phyloP scores from a whole-genome alignment of 2,113 vertebrate species.

The Camelus dromedarius region DNA sequence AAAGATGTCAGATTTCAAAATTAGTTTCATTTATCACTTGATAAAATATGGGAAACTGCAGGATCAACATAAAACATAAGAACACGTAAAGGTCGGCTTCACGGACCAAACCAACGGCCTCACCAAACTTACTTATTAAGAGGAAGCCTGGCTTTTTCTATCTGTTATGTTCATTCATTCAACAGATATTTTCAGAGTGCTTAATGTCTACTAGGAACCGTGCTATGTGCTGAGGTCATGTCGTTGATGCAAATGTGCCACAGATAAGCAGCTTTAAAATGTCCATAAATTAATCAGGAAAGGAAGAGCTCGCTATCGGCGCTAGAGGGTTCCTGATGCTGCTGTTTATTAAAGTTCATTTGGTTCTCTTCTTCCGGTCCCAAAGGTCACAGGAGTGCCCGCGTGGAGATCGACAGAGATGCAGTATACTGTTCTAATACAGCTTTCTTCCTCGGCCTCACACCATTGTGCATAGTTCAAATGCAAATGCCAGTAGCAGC shows the following conservation, averaged over 20 bases:
- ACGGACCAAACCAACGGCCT: not conserved
- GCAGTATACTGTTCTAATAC: not conserved
- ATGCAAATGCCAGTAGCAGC: not conserved
- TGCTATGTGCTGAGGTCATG: not conserved
- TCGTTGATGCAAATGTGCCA: not conserved
- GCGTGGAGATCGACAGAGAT: not conserved
- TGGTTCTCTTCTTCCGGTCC: not conserved
- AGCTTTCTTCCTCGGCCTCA: not conserved
- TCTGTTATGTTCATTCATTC: constrained; percentile 21
- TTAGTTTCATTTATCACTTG: not conserved
- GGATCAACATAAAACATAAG: not conserved
- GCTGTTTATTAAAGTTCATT: not conserved
- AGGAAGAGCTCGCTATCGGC: not conserved
- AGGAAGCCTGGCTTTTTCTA: not conserved
- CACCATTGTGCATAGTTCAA: not conserved
- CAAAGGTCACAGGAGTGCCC: not conserved
- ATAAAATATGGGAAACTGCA: not conserved
- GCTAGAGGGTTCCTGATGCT: not conserved
- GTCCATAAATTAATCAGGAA: not conserved
- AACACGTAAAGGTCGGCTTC: not conserved
- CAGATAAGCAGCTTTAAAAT: not conserved
- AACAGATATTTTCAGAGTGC: not conserved
- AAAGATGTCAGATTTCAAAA: constrained; percentile 37
- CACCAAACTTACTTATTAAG: not conserved
- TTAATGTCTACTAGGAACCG: not conserved